phyloP scores from a whole-genome alignment of 1,140 invertebrate species.

The Lepidurus packardi region DNA sequence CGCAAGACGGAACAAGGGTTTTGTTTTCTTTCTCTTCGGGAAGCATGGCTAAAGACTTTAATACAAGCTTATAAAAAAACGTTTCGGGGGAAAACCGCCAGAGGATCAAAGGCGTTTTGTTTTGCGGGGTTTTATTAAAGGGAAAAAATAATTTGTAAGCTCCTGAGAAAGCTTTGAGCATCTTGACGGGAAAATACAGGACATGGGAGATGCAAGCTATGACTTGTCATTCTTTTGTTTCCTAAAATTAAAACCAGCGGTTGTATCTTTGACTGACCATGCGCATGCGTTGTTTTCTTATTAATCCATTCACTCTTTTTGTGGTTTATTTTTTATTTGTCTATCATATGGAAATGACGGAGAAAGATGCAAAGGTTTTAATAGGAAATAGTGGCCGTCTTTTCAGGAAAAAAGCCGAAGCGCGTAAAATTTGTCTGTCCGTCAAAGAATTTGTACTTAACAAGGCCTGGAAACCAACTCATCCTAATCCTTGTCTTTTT shows the following conservation, averaged over 20 bases:
- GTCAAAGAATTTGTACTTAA: neutral
- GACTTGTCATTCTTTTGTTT: neutral
- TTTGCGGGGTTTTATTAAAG: no score
- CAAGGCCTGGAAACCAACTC: conserved; percentile 1
- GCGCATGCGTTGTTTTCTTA: neutral
- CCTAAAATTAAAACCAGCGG: no score
- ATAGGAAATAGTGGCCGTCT: neutral
- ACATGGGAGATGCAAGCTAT: neutral
- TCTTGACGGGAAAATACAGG: neutral
- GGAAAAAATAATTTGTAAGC: neutral
- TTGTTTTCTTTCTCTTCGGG: no score
- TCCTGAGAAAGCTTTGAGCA: conserved; percentile 15
- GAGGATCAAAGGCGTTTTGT: no score
- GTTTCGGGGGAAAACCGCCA: no score
- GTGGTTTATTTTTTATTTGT: neutral
- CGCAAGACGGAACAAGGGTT: no score
- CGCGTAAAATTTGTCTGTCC: neutral
- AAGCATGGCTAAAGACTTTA: no score
- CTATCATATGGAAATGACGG: neutral
- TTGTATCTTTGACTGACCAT: no score
- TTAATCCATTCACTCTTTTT: neutral
- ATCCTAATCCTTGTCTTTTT: neutral
- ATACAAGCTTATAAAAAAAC: no score
- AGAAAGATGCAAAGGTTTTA: neutral
- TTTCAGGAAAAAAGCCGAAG: neutral